Evolutionary conservation across 2,113 vertebrate species (phyloP).

Genomic region (Phocoena sinus): DNA sequence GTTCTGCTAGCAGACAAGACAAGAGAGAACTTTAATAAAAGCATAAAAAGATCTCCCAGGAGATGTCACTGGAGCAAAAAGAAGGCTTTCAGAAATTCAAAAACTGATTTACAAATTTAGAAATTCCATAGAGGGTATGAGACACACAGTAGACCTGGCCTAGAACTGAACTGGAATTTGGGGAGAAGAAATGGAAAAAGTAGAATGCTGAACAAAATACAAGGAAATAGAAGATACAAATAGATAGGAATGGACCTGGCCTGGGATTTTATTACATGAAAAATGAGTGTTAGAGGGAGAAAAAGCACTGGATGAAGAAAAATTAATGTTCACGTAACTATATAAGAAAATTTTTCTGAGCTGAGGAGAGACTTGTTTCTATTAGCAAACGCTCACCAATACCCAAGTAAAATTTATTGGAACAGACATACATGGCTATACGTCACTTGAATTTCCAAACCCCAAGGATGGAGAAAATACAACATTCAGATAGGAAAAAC

Average conservation of each 20-base stretch:
- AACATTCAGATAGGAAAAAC: neutral
- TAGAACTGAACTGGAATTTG: neutral
- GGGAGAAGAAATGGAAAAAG: neutral
- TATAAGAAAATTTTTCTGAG: neutral
- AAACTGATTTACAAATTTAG: neutral
- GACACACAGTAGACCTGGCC: neutral
- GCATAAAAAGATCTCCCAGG: no score
- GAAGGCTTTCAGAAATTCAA: neutral
- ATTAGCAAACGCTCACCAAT: neutral
- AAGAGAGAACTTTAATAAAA: neutral
- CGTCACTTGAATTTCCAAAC: neutral
- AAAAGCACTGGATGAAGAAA: neutral
- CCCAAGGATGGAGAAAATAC: neutral
- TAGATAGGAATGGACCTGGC: neutral
- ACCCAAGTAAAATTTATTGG: neutral
- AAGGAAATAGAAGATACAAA: neutral
- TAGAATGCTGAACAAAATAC: neutral
- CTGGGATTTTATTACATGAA: neutral
- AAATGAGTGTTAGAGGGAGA: neutral
- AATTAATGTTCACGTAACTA: neutral
- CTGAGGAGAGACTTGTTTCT: neutral
- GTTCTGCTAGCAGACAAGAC: neutral
- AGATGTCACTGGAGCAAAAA: neutral
- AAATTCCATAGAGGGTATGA: neutral
- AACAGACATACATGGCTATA: neutral